A percentile compares a stretch with the other conserved stretches of the same genome.
Evolutionary conservation across 1,140 invertebrate species (phyloP).

Genomic region (Eufriesea mexicana): DNA sequence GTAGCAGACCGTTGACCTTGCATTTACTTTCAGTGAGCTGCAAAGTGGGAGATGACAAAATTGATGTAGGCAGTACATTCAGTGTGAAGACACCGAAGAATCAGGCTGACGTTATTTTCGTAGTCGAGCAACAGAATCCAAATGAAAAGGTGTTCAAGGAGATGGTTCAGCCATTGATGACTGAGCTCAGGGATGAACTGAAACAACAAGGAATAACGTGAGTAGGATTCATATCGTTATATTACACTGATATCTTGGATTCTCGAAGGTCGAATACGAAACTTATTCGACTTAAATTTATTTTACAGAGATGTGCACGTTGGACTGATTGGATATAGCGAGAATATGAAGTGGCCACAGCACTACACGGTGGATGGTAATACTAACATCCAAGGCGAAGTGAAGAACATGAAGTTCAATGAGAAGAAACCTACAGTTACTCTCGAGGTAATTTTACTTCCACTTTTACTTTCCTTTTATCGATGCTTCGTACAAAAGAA

Average conservation of each 20-base stretch:
- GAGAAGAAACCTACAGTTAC: constrained; percentile 62
- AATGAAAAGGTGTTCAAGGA: constrained; percentile 82
- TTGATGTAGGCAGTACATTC: constrained; percentile 84
- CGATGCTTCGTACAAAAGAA: too few species aligned
- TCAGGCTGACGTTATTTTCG: constrained; percentile 88
- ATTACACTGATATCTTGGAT: too few species aligned
- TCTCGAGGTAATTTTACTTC: constrained; percentile 66
- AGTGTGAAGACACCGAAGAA: constrained; percentile 86
- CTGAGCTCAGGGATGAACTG: constrained; percentile 80
- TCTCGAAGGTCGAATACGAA: too few species aligned
- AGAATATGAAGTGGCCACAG: constrained; percentile 82
- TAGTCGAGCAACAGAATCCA: constrained; percentile 84
- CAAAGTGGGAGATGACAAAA: constrained; percentile 82
- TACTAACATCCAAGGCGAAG: constrained; percentile 83
- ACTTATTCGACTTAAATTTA: background rate
- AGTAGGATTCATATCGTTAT: constrained; percentile 69
- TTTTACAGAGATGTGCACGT: constrained; percentile 83
- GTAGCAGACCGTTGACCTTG: too few species aligned
- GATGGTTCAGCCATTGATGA: constrained; percentile 78
- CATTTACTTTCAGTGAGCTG: constrained; percentile 82
- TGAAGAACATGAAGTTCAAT: constrained; percentile 81
- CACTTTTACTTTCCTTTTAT: too few species aligned
- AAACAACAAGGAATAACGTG: constrained; percentile 84
- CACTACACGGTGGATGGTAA: constrained; percentile 84
- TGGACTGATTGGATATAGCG: constrained; percentile 84